Percentiles rank a stretch among this genome's conserved stretches.
phyloP scores from a whole-genome alignment of 1,140 invertebrate species.

The Vanessa tameamea region DNA sequence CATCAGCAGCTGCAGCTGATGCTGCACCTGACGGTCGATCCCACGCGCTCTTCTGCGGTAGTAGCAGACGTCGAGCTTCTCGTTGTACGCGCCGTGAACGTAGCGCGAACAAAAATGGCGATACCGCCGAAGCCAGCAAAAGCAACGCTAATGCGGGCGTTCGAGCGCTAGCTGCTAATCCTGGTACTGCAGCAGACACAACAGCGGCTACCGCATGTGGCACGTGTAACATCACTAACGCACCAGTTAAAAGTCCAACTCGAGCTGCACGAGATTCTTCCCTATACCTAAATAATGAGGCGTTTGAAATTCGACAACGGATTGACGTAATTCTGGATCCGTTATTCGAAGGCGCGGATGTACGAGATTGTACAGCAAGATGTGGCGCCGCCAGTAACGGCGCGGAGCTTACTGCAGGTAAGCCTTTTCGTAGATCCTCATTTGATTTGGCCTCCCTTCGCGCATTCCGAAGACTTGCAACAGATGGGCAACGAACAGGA shows the following conservation, averaged over 20 bases:
- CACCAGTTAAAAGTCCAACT: constrained; percentile 83
- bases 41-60: constrained; percentile 71
- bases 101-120: constrained; percentile 89
- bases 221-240: constrained; percentile 87
- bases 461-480: constrained; percentile 67
- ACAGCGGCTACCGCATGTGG: constrained; percentile 84
- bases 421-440: constrained; percentile 63
- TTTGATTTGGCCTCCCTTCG: constrained; percentile 65
- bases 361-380: constrained; percentile 69
- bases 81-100: constrained; percentile 88
- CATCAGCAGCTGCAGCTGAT: constrained; percentile 57
- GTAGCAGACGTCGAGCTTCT: constrained; percentile 81
- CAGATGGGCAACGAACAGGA: constrained; percentile 68
- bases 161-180: constrained; percentile 63
- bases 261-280: constrained; percentile 91
- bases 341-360: constrained; percentile 63
- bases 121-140: constrained; percentile 85
- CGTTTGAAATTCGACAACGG: constrained; percentile 89
- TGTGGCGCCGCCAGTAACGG: constrained; percentile 73
- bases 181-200: constrained; percentile 81
- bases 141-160: constrained; percentile 84
- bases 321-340: constrained; percentile 85
- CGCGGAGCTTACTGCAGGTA: constrained; percentile 77
- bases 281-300: constrained; percentile 89
- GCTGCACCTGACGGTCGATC: constrained; percentile 59